phyloP scores from a whole-genome alignment of 2,888 invertebrate genomes.

The Tetheella fluctuosa region DNA sequence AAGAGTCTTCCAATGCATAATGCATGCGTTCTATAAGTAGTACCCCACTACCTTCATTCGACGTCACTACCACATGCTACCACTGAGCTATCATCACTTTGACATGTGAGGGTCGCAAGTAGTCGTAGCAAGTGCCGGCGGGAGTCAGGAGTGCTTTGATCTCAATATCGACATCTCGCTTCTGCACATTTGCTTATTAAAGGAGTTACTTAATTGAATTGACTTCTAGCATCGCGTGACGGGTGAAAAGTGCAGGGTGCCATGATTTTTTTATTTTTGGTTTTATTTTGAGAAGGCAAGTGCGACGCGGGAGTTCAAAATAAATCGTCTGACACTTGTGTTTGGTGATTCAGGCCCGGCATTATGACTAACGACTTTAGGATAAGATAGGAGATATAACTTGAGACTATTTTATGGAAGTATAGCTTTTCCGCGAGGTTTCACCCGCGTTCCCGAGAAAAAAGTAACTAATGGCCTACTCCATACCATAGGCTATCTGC shows the following conservation, averaged over 20 bases:
- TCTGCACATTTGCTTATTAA: constrained; percentile 70
- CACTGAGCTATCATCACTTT: constrained; percentile 23
- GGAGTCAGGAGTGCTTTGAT: constrained; percentile 52
- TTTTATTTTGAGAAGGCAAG: constrained; percentile 28
- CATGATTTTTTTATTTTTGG: constrained; percentile 43
- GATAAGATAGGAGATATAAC: no score
- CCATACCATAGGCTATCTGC: no score
- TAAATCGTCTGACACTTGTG: neutral
- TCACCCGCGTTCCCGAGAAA: no score
- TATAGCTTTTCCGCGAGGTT: no score
- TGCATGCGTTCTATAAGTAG: no score
- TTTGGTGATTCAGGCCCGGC: neutral
- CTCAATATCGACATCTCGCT: constrained; percentile 43
- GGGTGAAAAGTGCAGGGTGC: constrained; percentile 24
- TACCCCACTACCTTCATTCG: no score
- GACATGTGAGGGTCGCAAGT: constrained; percentile 21
- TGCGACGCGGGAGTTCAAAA: constrained; percentile 14
- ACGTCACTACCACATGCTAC: no score
- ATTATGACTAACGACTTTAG: neutral
- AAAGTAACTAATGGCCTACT: no score
- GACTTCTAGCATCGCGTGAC: constrained; percentile 37
- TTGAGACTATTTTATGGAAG: no score
- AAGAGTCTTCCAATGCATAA: no score
- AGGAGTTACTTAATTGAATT: constrained; percentile 61
- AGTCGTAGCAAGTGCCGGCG: constrained; percentile 35